Evolutionary conservation across 1,140 invertebrate genomes (phyloP), one percentile per base, ranked within the genome.

Genomic region (Globodera ellingtonae): DNA sequence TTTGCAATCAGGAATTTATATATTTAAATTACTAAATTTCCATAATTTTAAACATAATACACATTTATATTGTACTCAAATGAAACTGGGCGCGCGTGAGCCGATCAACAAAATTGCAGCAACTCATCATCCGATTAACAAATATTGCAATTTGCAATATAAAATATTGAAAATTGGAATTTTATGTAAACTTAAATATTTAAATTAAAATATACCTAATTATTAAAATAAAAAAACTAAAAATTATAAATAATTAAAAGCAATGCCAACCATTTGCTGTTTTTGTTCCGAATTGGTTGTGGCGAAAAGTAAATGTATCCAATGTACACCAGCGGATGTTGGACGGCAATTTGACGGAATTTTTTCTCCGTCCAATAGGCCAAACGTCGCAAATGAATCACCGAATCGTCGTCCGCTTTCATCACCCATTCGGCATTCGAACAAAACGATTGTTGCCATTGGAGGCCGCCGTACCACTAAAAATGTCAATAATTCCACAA

Each of bases 321-420:
- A 24, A 81, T 76, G 47, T 50, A 71, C 0, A 59, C 72, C 13
- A 52, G 35, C 10, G 79, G 72, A 48, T 75, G 48, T 13, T 81
- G 66, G 1, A 46, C 8, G 3, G 47, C 24, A n/a, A 71, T 21
- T 24, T 48, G 21, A 9, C 50, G 47, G 44, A 79, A 80, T 70
- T 70, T 67, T 21, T 67, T 67, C 52, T 82, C 70, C 6, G 75
- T 81, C 79, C 79, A 82, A 72, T 71, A 76, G 44, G 52, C 15
- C 7, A 73, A 50, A 21, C 81, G 80, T 7, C 79, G 47, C 9
- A 82, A 52, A 56, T 82, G 62, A 0, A 82, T 70, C 9, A 82
- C 59, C 8, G 81, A 80, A 62, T 82, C 81, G 62, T 82, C 81
- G 69, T 82, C 81, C 24, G 79, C 81, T 75, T 82, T 82, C 56